Evolutionary conservation across 2,113 vertebrate species (phyloP).

Genomic region (Xyliphius kryptos): DNA sequence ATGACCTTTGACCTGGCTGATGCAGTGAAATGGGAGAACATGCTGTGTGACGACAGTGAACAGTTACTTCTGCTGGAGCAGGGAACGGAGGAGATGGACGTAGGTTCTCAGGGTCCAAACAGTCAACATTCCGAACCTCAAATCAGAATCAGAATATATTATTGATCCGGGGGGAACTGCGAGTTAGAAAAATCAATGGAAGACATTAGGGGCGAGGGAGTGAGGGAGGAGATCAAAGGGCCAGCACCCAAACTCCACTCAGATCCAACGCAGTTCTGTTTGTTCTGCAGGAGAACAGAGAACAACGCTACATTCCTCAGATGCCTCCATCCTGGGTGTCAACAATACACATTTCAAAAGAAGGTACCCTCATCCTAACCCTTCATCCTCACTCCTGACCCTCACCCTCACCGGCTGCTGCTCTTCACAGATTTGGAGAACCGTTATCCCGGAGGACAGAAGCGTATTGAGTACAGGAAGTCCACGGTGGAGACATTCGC

Average conservation of each 20-base stretch:
- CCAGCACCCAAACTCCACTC: neutral
- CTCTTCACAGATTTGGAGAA: conserved; percentile 72
- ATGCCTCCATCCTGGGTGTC: conserved; percentile 81
- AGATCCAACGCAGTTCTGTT: neutral
- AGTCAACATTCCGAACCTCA: neutral
- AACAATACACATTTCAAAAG: conserved; percentile 60
- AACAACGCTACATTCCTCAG: conserved; percentile 55
- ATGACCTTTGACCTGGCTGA: conserved; percentile 77
- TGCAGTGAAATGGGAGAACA: conserved; percentile 69
- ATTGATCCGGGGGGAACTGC: too few relatives aligned
- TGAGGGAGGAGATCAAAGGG: too few relatives aligned
- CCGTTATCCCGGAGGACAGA: conserved; percentile 65
- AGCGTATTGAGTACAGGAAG: conserved; percentile 67
- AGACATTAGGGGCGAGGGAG: too few relatives aligned
- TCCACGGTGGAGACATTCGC: conserved; percentile 76
- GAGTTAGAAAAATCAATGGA: too few relatives aligned
- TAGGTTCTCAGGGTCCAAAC: conserved; percentile 7
- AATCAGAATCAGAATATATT: neutral
- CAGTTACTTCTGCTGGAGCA: conserved; percentile 41
- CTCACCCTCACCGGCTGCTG: neutral
- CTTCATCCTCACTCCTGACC: neutral
- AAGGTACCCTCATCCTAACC: conserved; percentile 57
- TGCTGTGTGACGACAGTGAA: conserved; percentile 53
- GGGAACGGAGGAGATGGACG: conserved; percentile 46
- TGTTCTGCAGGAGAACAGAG: conserved; percentile 53